These are phyloP conservation scores for Eulacestoma nigropectus DNA, from an alignment of 2,113 vertebrate genomes.

Conservation along the genomic window DNA sequence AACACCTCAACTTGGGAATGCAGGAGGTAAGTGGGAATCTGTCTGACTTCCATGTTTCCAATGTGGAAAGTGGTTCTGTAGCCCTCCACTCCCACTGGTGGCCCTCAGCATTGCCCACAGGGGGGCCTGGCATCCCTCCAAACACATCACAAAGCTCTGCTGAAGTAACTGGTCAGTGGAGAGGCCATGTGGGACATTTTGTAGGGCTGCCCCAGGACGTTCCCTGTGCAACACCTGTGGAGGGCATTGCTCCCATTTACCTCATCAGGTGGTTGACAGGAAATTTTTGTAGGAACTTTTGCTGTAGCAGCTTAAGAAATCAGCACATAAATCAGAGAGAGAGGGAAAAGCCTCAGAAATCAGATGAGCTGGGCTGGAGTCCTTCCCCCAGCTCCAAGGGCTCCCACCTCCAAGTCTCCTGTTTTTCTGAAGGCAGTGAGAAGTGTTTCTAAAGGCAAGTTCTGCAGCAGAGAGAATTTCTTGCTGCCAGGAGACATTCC, in stretches of 20 bases:
- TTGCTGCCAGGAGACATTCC: background rate
- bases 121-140: background rate
- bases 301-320: background rate
- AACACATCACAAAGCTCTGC: rapidly evolving
- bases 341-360: background rate
- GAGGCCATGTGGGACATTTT: rapidly evolving
- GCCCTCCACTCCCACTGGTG: background rate
- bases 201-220: rapidly evolving
- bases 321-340: rapidly evolving
- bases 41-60: background rate
- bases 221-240: background rate
- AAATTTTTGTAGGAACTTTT: background rate
- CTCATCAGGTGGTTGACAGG: background rate
- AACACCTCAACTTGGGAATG: background rate
- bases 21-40: conserved; percentile 42
- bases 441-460: background rate
- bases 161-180: background rate
- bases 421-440: background rate
- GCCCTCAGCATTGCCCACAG: background rate
- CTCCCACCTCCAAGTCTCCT: rapidly evolving
- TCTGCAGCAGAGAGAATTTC: background rate
- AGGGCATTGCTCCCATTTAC: background rate
- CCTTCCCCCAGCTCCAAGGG: background rate
- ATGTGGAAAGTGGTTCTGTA: background rate
- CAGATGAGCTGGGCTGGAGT: background rate